Evolutionary conservation across 2,888 invertebrate species (phyloP).

Genomic region (Leucophenga montana): DNA sequence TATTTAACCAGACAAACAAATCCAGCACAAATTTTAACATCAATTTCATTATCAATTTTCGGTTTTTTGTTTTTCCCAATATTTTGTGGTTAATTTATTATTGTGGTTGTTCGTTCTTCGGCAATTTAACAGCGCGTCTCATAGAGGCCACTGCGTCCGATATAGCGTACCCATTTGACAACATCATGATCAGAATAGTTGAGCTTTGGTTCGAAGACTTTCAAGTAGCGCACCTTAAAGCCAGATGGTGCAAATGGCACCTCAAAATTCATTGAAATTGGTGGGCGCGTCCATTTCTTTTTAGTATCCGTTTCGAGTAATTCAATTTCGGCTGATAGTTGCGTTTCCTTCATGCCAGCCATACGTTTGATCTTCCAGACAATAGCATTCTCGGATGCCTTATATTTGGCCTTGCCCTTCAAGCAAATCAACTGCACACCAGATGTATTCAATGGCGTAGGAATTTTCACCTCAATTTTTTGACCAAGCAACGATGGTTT

Average conservation of each 20-base stretch:
- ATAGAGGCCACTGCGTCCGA: slow-evolving; percentile 98
- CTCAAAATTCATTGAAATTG: slow-evolving; percentile 99
- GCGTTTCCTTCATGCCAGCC: slow-evolving; percentile 99
- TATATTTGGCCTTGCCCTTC: slow-evolving; percentile 99
- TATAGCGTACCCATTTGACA: slow-evolving; percentile 99
- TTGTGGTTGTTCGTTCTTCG: slow-evolving; percentile 9
- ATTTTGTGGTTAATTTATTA: slow-evolving; percentile 31
- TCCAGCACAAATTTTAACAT: slow-evolving; percentile 43
- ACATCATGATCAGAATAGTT: slow-evolving; percentile 99
- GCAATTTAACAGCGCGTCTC: slow-evolving; percentile 93
- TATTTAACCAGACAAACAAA: slow-evolving; percentile 34
- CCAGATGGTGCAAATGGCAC: slow-evolving; percentile 99
- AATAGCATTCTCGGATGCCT: slow-evolving; percentile 99
- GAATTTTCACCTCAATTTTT: slow-evolving; percentile 99
- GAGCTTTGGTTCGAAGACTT: slow-evolving; percentile 99
- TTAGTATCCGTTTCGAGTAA: slow-evolving; percentile 98
- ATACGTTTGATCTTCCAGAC: slow-evolving; percentile 95
- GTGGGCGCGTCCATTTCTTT: slow-evolving; percentile 99
- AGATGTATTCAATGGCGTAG: slow-evolving; percentile 98
- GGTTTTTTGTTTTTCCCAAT: slow-evolving; percentile 28
- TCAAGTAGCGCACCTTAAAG: slow-evolving; percentile 98
- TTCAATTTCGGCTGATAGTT: slow-evolving; percentile 99
- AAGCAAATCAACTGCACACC: slow-evolving; percentile 99
- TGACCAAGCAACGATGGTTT: slow-evolving; percentile 98
- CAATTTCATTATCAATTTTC: slow-evolving; percentile 1